phyloP scores from a whole-genome alignment of 2,888 invertebrate genomes.

The Ferrisia virgata region DNA sequence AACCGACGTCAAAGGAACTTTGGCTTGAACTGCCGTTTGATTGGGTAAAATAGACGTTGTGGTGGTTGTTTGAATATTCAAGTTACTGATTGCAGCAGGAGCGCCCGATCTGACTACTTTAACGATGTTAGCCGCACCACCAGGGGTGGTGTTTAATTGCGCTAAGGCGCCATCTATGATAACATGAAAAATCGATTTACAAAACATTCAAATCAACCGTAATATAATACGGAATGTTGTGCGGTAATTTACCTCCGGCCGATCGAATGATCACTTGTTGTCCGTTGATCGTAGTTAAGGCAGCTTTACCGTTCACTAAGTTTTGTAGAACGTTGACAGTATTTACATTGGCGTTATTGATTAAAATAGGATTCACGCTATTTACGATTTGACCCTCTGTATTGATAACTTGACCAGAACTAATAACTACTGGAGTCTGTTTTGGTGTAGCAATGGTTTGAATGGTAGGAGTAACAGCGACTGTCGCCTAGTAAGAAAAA shows the following conservation, averaged over 20 bases:
- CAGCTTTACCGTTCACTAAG: constrained; percentile 76
- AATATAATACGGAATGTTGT: background rate
- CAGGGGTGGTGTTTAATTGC: background rate
- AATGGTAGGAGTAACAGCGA: constrained; percentile 5
- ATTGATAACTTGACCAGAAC: background rate
- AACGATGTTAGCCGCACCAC: background rate
- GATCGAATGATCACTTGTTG: constrained; percentile 80
- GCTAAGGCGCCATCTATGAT: background rate
- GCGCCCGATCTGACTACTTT: constrained; percentile 11
- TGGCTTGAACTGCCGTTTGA: background rate
- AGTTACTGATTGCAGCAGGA: background rate
- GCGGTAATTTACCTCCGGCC: constrained; percentile 54
- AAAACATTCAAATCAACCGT: too few relatives aligned
- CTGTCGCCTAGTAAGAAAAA: background rate
- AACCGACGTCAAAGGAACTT: background rate
- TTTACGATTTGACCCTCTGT: constrained; percentile 17
- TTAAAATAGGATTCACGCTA: constrained; percentile 49
- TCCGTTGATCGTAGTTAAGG: constrained; percentile 78
- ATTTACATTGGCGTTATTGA: constrained; percentile 66
- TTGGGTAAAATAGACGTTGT: background rate
- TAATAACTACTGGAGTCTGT: background rate
- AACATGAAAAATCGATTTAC: too few relatives aligned
- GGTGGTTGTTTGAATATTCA: constrained; percentile 33
- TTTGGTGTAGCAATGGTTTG: constrained; percentile 15
- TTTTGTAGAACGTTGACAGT: constrained; percentile 80